Evolutionary conservation across 2,113 vertebrate genomes (phyloP), one percentile per base, ranked within the genome.

Genomic region (Illadopsis cleaveri): DNA sequence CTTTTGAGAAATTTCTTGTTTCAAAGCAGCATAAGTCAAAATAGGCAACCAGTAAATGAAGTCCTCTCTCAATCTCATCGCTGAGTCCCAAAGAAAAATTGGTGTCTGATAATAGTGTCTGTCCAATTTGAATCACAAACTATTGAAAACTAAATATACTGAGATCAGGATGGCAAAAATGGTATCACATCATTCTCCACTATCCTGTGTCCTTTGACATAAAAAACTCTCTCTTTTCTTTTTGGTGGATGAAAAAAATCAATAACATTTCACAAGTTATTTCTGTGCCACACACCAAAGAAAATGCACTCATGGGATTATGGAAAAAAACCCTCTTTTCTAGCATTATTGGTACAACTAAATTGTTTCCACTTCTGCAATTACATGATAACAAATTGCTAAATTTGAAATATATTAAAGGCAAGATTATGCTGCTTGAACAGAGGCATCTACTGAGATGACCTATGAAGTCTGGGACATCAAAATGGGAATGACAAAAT

Each of bases 141-240:
- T 96, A 86, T 79, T 95, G 88, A 97, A 97, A 97, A 90, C 9
- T 73, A 95, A 96, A 86, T 95, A 64, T 82, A 33, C 6, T 78
- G 70, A 89, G 71, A 94, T 79, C 60, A 88, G 51, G 73, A 51
- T 53, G 27, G 33, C 31, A 86, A 94, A 91, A 97, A 37, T 2
- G 8, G 8, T 48, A 31, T 76, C 51, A 50, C 47, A 91, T 56
- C 9, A 71, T 90, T 82, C 53, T 79, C 83, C 77, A 80, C 51
- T 14, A 25, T 35, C 82, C 54, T 42, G 4, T 70, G 47, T 84
- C n/a, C 19, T 86, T 77, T 84, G 44, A 89, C 45, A 48, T 16
- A 38, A 84, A 91, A 84, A 78, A 0, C 12, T 84, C 18, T 37
- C 27, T 61, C 11, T 11, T 5, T 90, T 64, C 4, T n/a, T 82